Conservation (phyloP, 2,113 vertebrate species). For the Rynchops niger region DNA sequence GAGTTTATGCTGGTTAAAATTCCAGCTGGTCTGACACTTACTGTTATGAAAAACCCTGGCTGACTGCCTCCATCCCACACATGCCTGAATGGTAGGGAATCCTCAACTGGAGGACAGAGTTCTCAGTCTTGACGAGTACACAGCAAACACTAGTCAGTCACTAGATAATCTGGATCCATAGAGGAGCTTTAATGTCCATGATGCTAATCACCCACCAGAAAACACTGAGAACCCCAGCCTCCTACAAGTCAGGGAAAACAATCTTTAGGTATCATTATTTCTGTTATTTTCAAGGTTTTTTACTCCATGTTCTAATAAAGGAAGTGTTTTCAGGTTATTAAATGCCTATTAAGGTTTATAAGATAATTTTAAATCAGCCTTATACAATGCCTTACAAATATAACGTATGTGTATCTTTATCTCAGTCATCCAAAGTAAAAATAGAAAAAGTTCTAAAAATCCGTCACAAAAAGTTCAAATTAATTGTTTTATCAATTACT, state of each 20-base stretch:
- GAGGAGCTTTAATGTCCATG: not conserved
- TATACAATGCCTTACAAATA: not conserved
- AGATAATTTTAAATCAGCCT: not conserved
- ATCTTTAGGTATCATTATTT: not conserved
- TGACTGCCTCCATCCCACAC: not conserved
- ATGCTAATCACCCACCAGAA: not conserved
- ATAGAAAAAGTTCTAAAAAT: not conserved
- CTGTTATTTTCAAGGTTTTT: not conserved
- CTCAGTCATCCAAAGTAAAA: not conserved
- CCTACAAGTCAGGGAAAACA: not conserved
- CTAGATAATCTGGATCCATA: not conserved
- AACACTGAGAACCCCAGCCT: not conserved
- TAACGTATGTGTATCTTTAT: not conserved
- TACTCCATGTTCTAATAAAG: not conserved
- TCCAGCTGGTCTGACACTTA: not conserved
- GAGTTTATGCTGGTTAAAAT: not conserved
- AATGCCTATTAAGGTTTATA: not conserved
- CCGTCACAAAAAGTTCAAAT: not conserved
- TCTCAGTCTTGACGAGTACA: not conserved
- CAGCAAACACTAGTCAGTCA: not conserved
- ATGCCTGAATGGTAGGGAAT: not conserved
- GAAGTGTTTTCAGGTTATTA: not conserved
- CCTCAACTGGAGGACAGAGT: not conserved
- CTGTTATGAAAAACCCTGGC: not conserved
- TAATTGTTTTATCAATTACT: not conserved